Evolutionary conservation across 1,140 invertebrate species (phyloP), one percentile per base, ranked within the genome.

Genomic region (Drosophila virilis): DNA sequence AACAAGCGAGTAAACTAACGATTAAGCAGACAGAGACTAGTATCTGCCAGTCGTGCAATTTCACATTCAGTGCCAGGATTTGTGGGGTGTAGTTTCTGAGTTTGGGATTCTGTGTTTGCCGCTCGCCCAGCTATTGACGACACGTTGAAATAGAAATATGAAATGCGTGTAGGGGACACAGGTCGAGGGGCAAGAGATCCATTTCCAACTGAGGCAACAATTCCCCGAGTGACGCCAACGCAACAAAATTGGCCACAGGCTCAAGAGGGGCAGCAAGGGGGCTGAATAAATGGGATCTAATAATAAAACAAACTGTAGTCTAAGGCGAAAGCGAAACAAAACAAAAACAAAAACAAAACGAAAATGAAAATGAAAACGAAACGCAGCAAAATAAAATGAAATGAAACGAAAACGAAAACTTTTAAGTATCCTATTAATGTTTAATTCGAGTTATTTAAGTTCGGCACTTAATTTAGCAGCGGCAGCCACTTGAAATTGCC

Each of bases 401-500:
- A 58, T 13, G 45, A 66, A 74, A 52, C 38, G 58, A 78, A 51
- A 74, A 68, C 84, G 64, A 78, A 89, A 88, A 88, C 84, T 88
- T 89, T 88, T 88, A 84, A 88, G 84, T 88, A 89, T 68, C 62
- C 84, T 80, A 88, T 88, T 88, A 88, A 88, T 89, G 84, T 88
- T 89, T 88, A 84, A 88, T 89, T 88, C 84, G 80, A 88, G 84
- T 88, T 88, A 88, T 88, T 88, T 88, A 88, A 88, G 84, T 88
- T 88, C 76, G 84, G 74, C 80, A 88, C 84, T 89, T 88, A 84
- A 88, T 88, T 89, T 84, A 71, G 77, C 64, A 68, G 9, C 73
- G 38, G 55, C 54, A 62, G 50, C 66, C 58, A 83, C 72, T 84
- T 80, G 60, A 65, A 66, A 69, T 70, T 58, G 66, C 40, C 58